Evolutionary conservation across 2,888 invertebrate species (phyloP), one percentile per base, ranked within the genome.

Genomic region (Chrysina gloriosa): DNA sequence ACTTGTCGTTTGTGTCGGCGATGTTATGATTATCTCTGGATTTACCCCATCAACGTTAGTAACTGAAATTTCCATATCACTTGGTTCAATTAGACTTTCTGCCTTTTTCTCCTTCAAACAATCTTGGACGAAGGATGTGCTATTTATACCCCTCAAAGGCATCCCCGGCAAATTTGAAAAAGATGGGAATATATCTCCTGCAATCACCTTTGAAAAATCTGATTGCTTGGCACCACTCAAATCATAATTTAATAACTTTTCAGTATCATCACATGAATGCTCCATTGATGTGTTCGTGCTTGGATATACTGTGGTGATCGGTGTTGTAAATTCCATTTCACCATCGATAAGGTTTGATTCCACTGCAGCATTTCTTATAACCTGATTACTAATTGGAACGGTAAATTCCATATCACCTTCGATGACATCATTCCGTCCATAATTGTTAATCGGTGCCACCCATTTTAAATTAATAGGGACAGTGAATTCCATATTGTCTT

Each of bases 171-270:
- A 6, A 19, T 66, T 56, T 4, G 16, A 9, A 19, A 66, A 66
- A 3, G 66, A 25, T 1, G 56, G 23, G 4, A 7, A 3, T 9
- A 50, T 3, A 7, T 66, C 66, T 1, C 58, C 48, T 6, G 34
- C 9, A 11, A 56, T 56, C 9, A 66, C 42, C 25, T 66, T 45
- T 1, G 66, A 56, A 52, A 66, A 66, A 58, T 66, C 66, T 1
- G 66, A 66, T 11, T n/a, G 7, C 19, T 54, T 65, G 21, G n/a
- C 39, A n/a, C 27, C 25, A 27, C 29, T 54, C 9, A 65, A 11
- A 14, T 65, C 27, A 16, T 42, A 54, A 54, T 65, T 65, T 39
- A 65, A 54, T 39, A 65, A 27, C 9, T 65, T 48, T 6, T 65
- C 42, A 0, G 65, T 66, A 23, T 66, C 47, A 47, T 66, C 66